Conservation (phyloP, 2,888 invertebrate genomes). For the Cerceris rybyensis region DNA sequence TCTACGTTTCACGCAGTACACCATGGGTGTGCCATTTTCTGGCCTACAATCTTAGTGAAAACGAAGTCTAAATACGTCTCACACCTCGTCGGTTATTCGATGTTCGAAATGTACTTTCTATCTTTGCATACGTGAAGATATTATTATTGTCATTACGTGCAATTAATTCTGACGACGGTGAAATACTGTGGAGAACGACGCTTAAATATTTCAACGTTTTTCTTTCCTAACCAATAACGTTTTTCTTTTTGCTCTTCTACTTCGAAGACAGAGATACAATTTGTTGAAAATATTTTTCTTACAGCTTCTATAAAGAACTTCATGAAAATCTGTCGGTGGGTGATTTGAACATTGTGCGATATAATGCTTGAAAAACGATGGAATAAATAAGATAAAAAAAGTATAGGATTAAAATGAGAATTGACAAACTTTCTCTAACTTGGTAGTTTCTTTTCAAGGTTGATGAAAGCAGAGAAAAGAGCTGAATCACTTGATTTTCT, state of each 20-base stretch:
- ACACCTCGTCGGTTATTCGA: slow-evolving; percentile 19
- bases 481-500: slow-evolving; percentile 20
- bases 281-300: no score
- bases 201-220: no score
- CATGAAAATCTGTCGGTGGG: no score
- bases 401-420: neutral
- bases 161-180: neutral
- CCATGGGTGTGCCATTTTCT: slow-evolving; percentile 35
- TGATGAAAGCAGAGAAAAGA: slow-evolving; percentile 31
- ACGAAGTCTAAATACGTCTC: slow-evolving; percentile 32
- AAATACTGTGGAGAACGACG: no score
- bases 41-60: slow-evolving; percentile 52
- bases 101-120: slow-evolving; percentile 26
- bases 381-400: no score
- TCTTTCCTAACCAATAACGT: no score
- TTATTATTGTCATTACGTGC: slow-evolving; percentile 5
- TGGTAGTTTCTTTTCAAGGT: slow-evolving; percentile 49
- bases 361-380: no score
- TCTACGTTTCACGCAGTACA: slow-evolving; percentile 28
- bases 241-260: no score
- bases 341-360: no score
- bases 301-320: no score
- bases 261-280: no score
- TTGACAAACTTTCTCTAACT: slow-evolving; percentile 55
- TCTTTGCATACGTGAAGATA: slow-evolving; percentile 5